A percentile compares a stretch with the other conserved stretches of the same genome.
Conservation (phyloP, 2,113 vertebrate species). For the Corythoichthys haematopterus region DNA sequence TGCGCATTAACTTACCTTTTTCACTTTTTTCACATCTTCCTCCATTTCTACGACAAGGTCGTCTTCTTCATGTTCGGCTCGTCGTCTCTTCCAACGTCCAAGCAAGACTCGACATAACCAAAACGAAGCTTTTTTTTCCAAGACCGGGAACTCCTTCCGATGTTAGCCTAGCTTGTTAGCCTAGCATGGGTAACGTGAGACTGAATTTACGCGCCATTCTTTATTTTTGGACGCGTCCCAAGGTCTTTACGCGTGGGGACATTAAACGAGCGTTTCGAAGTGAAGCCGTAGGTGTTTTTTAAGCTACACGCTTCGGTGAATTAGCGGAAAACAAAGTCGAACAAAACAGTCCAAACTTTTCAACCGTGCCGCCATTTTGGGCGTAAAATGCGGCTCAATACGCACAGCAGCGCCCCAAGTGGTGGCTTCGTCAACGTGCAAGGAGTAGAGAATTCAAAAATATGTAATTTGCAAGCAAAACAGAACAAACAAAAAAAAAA, state of each 20-base stretch:
- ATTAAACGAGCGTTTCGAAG: background rate
- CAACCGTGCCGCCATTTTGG: conserved; percentile 90
- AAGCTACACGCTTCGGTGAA: background rate
- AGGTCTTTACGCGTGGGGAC: background rate
- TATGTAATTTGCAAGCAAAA: no score
- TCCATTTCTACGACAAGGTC: conserved; percentile 78
- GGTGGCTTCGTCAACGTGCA: no score
- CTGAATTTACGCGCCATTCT: conserved; percentile 38
- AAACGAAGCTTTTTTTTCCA: conserved; percentile 17
- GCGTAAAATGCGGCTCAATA: conserved; percentile 77
- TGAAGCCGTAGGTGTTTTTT: no score
- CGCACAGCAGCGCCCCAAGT: conserved; percentile 53
- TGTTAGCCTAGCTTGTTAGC: conserved; percentile 30
- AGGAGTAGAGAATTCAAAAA: no score
- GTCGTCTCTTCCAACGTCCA: conserved; percentile 4
- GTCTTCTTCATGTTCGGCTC: conserved; percentile 59
- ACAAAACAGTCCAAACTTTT: conserved; percentile 74
- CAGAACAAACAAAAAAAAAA: no score
- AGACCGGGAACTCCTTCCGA: conserved; percentile 21
- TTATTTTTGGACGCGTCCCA: background rate
- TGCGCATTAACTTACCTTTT: conserved; percentile 75
- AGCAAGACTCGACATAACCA: conserved; percentile 30
- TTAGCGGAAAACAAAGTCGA: conserved; percentile 51
- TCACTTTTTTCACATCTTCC: conserved; percentile 89
- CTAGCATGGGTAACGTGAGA: conserved; percentile 26